Conservation (phyloP, 2,797 vertebrate genomes). For the Sebastes hubbsi region DNA sequence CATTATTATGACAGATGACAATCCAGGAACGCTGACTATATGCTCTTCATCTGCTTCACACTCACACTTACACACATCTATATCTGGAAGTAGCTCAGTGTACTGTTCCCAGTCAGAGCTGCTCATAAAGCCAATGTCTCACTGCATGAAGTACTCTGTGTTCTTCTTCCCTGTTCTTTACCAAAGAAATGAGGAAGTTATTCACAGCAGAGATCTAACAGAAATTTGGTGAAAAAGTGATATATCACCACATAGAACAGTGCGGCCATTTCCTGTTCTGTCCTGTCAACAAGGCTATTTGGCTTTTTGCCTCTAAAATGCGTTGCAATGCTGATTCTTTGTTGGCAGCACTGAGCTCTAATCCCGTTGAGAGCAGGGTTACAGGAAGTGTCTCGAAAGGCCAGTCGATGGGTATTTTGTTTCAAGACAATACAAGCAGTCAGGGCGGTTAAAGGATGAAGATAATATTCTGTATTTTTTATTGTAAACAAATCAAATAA, state of each 20-base stretch:
- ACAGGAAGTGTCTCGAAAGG: not conserved
- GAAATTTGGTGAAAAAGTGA: not conserved
- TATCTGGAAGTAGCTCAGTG: not conserved
- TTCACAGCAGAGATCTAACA: not conserved
- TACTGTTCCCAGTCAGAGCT: not conserved
- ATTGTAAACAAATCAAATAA: not conserved
- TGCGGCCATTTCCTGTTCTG: slow-evolving; percentile 30
- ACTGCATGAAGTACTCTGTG: not conserved
- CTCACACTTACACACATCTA: not conserved
- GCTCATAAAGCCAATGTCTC: not conserved
- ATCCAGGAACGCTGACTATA: not conserved
- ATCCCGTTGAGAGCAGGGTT: not conserved
- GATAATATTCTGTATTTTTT: not conserved
- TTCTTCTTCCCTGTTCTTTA: not conserved
- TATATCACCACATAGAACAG: not conserved
- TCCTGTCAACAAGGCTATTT: not conserved
- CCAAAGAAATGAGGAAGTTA: slow-evolving; percentile 3
- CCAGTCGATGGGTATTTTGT: not conserved
- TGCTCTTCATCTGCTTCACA: slow-evolving; percentile 13
- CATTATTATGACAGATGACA: not conserved
- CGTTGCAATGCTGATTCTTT: not conserved
- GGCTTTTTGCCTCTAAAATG: not conserved
- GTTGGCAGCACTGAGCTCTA: not conserved
- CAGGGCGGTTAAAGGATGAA: not conserved
- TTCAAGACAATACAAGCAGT: not conserved